Conservation (phyloP, 2,113 vertebrate species). For the Numida meleagris region DNA sequence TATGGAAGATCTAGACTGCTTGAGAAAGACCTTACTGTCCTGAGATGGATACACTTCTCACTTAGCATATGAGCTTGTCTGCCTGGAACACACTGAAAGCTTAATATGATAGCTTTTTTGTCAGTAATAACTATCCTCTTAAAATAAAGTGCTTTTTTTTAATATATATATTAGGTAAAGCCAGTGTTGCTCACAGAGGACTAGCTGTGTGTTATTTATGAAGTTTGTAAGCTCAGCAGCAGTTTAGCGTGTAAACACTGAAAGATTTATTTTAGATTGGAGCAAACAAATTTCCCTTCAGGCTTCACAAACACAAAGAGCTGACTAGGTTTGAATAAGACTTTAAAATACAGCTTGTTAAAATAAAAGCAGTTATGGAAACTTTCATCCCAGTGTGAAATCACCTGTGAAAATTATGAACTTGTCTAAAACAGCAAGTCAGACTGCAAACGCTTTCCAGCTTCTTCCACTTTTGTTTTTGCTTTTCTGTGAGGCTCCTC, state of each 20-base stretch:
- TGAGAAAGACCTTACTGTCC: background rate
- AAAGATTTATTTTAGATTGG: background rate
- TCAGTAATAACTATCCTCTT: background rate
- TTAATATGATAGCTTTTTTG: background rate
- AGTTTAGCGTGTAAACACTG: conserved; percentile 14
- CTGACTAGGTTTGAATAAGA: conserved; percentile 43
- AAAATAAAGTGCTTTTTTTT: background rate
- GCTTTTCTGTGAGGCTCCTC: background rate
- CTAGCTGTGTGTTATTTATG: background rate
- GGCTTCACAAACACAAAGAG: conserved; percentile 10
- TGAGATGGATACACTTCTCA: background rate
- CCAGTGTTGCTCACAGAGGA: background rate
- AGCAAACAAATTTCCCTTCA: conserved; percentile 17
- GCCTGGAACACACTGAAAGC: background rate
- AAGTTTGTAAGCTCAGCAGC: conserved; percentile 40
- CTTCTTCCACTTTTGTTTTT: background rate
- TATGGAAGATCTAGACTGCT: background rate
- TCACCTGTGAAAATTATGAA: background rate
- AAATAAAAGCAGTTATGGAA: conserved; percentile 16
- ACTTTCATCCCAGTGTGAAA: conserved; percentile 7
- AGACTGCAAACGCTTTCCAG: background rate
- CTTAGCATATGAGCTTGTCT: background rate
- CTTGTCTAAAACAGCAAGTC: background rate
- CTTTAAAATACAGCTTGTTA: conserved; percentile 14
- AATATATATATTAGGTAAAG: background rate